Evolutionary conservation across 2,113 vertebrate species (phyloP).

Genomic region (Rhodinocichla rosea): DNA sequence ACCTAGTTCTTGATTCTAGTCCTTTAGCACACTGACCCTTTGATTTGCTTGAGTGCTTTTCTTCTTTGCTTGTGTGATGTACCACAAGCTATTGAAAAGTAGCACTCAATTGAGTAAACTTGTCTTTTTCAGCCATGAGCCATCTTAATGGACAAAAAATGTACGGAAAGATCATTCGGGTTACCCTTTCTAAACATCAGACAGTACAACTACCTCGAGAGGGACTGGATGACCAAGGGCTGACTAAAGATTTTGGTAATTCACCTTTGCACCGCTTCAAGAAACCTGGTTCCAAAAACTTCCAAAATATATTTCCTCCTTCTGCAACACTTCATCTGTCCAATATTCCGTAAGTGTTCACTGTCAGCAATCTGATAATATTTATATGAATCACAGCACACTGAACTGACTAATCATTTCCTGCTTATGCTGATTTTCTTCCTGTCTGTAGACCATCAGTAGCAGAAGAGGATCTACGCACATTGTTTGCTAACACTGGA

Average conservation of each 20-base stretch:
- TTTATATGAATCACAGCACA: background rate
- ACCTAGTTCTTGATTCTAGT: background rate
- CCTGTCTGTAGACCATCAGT: constrained; percentile 83
- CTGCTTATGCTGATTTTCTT: background rate
- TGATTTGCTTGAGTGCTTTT: background rate
- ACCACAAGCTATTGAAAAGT: background rate
- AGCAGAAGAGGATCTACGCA: constrained; percentile 91
- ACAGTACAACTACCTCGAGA: constrained; percentile 95
- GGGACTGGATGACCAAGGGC: constrained; percentile 93
- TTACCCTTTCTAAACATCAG: constrained; percentile 95
- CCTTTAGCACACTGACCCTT: background rate
- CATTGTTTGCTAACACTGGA: constrained; percentile 93
- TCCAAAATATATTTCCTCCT: constrained; percentile 97
- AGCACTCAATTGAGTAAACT: background rate
- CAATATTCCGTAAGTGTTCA: constrained; percentile 92
- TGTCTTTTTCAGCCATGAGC: constrained; percentile 87
- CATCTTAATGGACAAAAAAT: constrained; percentile 98
- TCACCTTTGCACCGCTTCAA: constrained; percentile 98
- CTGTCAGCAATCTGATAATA: background rate
- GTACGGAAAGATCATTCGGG: constrained; percentile 96
- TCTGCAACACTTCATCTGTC: constrained; percentile 95
- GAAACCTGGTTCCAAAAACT: constrained; percentile 97
- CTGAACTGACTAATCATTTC: background rate
- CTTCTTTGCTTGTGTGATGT: background rate
- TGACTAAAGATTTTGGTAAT: constrained; percentile 96